phyloP scores from a whole-genome alignment of 2,888 invertebrate genomes.

The Acanthosepion pharaonis region DNA sequence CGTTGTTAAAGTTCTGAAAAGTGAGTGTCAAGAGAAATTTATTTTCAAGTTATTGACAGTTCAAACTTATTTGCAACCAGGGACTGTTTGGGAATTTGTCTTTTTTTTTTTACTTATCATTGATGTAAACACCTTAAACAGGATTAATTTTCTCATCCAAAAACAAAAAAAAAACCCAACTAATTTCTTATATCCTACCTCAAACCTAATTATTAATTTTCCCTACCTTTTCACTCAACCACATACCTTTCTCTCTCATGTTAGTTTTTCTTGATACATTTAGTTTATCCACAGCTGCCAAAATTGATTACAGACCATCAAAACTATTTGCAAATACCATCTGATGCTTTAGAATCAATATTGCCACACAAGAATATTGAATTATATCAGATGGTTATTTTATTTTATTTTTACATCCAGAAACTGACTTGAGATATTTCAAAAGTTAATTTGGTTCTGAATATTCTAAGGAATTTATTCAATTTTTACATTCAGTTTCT shows the following conservation, averaged over 20 bases:
- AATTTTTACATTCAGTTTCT: neutral
- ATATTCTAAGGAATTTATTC: neutral
- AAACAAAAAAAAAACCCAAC: neutral
- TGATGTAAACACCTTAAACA: neutral
- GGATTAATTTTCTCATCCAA: neutral
- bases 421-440: neutral
- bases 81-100: neutral
- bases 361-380: neutral
- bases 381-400: neutral
- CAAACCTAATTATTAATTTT: neutral
- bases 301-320: neutral
- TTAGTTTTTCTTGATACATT: neutral
- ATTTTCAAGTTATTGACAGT: neutral
- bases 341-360: neutral
- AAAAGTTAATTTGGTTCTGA: neutral
- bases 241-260: neutral
- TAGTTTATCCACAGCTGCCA: slow-evolving; percentile 33
- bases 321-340: neutral
- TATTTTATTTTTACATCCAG: neutral
- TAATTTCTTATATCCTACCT: neutral
- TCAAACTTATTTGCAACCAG: neutral
- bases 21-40: neutral
- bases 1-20: neutral
- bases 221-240: neutral
- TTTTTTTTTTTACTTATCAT: neutral